Evolutionary conservation across 2,888 invertebrate species (phyloP).

Genomic region (Arctia plantaginis): DNA sequence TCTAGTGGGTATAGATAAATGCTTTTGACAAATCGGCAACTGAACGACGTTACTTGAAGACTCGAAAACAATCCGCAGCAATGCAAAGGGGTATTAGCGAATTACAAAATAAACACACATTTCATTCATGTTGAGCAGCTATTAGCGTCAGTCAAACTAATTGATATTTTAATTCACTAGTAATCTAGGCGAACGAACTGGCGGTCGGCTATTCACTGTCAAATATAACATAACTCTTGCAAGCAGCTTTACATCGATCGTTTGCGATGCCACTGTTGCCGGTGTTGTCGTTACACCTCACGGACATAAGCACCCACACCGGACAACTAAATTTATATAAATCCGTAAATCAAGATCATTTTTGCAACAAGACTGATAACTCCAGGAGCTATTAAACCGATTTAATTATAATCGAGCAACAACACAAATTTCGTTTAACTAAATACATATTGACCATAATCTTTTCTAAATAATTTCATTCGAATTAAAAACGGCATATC

Average conservation of each 20-base stretch:
- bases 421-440: slow-evolving; percentile 27
- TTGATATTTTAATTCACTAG: slow-evolving; percentile 42
- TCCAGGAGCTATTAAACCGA: slow-evolving; percentile 39
- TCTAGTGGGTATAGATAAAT: slow-evolving; percentile 75
- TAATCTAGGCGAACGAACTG: slow-evolving; percentile 38
- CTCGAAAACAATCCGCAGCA: slow-evolving; percentile 43
- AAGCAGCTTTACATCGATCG: slow-evolving; percentile 21
- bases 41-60: slow-evolving; percentile 41
- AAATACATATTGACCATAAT: slow-evolving; percentile 37
- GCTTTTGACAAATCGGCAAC: slow-evolving; percentile 64
- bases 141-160: slow-evolving; percentile 62
- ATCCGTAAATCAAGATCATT: slow-evolving; percentile 28
- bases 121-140: slow-evolving; percentile 66
- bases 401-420: slow-evolving; percentile 19
- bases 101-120: slow-evolving; percentile 58
- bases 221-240: slow-evolving; percentile 13
- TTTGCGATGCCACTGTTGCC: slow-evolving; percentile 19
- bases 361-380: slow-evolving; percentile 46
- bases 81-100: slow-evolving; percentile 53
- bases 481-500: slow-evolving; percentile 35
- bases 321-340: slow-evolving; percentile 28
- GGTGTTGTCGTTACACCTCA: slow-evolving; percentile 26
- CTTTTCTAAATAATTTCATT: slow-evolving; percentile 26
- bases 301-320: slow-evolving; percentile 25
- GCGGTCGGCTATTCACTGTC: slow-evolving; percentile 19